Evolutionary conservation across 2,113 vertebrate genomes (phyloP), one percentile per base, ranked within the genome.

Genomic region (Chroicocephalus ridibundus): DNA sequence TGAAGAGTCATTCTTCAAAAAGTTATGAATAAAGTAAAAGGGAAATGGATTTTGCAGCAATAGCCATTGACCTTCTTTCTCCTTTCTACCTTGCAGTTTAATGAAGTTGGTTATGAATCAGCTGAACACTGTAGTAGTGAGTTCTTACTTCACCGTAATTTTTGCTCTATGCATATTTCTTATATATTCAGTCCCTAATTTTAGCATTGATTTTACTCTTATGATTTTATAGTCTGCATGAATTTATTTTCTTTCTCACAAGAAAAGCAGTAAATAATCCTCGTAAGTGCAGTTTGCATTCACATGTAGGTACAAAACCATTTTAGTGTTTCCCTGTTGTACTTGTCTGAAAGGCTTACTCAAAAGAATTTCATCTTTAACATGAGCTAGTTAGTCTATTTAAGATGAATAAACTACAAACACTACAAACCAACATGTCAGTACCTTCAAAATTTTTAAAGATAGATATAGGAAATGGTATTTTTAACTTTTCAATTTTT

Each of bases 171-270:
- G 12, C 19, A 3, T 57, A 55, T 87, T 82, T 85, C 32, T 76
- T 72, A 38, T 29, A 27, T 60, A 62, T 77, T 70, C 2, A 0
- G 19, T 69, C 20, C 42, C 20, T 70, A 86, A 85, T 72, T 90
- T 91, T 77, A 55, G 21, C 38, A 74, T 47, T 83, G 54, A 88
- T 94, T 92, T 94, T 90, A 38, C 34, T 91, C 31, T 26, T 82
- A 49, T 20, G 21, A 46, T 69, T 85, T 90, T 74, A 94, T 55
- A 46, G 24, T 51, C 55, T 66, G 17, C 20, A 42, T 78, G 10
- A 85, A 69, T 91, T 87, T 78, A 75, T 85, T 93, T 90, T 93
- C 40, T 90, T 92, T 88, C 49, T 90, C 20, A 25, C 58, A 81
- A 83, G 65, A 71, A 81, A 70, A 52, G 10, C 20, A 75, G n/a